Percentiles rank a stretch among this genome's conserved stretches.
Conservation (phyloP, 1,140 invertebrate genomes). For the Chironomus striatipennis region DNA sequence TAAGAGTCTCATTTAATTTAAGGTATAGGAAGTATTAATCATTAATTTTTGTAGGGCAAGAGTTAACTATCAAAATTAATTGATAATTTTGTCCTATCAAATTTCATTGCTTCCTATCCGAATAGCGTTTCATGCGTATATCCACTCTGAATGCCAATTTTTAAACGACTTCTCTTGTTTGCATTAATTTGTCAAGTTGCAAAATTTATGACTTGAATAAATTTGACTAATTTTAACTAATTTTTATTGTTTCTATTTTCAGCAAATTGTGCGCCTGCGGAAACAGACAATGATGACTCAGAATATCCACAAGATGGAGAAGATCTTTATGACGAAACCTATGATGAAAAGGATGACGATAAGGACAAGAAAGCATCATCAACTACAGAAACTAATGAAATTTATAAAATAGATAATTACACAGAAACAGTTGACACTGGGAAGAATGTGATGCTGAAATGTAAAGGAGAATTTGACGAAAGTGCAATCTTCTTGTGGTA, state of each 20-base stretch:
- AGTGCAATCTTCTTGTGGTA: not conserved
- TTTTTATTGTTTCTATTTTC: not conserved
- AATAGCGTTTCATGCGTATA: too few species aligned
- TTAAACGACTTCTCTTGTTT: too few species aligned
- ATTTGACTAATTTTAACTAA: too few species aligned
- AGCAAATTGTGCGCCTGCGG: not conserved
- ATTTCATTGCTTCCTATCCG: too few species aligned
- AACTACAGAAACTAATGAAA: not conserved
- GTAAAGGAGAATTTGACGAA: not conserved
- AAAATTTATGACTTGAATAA: too few species aligned
- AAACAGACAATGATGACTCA: not conserved
- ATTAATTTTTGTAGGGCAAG: too few species aligned
- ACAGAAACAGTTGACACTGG: not conserved
- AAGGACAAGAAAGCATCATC: not conserved
- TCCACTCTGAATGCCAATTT: too few species aligned
- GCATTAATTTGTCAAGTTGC: too few species aligned
- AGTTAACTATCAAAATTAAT: too few species aligned
- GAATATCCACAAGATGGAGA: not conserved
- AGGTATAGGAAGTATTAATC: too few species aligned
- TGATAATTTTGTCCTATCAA: too few species aligned
- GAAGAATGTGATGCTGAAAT: not conserved
- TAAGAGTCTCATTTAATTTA: not conserved
- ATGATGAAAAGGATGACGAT: not conserved
- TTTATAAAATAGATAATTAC: not conserved
- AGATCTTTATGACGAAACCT: not conserved